phyloP scores from a whole-genome alignment of 2,888 invertebrate genomes.

The Adelognathus sp. region DNA sequence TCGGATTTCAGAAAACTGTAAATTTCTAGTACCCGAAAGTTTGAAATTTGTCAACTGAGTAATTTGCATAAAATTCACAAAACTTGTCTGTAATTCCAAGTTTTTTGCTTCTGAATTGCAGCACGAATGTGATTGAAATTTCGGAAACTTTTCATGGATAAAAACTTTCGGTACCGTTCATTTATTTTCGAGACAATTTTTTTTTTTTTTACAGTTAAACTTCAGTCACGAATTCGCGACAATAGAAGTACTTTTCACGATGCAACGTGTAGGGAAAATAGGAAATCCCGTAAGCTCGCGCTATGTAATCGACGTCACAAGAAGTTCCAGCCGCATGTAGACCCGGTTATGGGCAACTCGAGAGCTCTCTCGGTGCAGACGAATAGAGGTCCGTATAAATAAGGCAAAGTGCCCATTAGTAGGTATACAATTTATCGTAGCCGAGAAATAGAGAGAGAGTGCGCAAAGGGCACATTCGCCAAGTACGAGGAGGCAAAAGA shows the following conservation, averaged over 20 bases:
- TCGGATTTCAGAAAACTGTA: no score
- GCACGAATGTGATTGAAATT: no score
- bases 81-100: no score
- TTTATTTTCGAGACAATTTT: neutral
- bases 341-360: conserved; percentile 54
- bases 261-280: neutral
- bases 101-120: no score
- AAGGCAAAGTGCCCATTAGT: conserved; percentile 62
- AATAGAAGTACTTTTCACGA: conserved; percentile 5
- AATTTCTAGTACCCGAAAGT: no score
- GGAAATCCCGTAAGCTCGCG: neutral
- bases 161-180: neutral
- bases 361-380: conserved; percentile 42
- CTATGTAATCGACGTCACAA: conserved; percentile 38
- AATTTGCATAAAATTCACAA: no score
- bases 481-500: conserved; percentile 14
- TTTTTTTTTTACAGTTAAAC: no score
- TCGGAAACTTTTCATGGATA: neutral
- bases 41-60: no score
- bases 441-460: conserved; percentile 40
- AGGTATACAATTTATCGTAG: conserved; percentile 58
- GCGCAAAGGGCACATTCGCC: conserved; percentile 51
- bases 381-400: conserved; percentile 60
- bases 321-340: conserved; percentile 30
- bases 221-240: neutral